A percentile compares a stretch with the other conserved stretches of the same genome.
These are phyloP conservation scores for Archaeoteleia sp. DNA, from an alignment of 2,888 invertebrate species.

Conservation along the genomic window DNA sequence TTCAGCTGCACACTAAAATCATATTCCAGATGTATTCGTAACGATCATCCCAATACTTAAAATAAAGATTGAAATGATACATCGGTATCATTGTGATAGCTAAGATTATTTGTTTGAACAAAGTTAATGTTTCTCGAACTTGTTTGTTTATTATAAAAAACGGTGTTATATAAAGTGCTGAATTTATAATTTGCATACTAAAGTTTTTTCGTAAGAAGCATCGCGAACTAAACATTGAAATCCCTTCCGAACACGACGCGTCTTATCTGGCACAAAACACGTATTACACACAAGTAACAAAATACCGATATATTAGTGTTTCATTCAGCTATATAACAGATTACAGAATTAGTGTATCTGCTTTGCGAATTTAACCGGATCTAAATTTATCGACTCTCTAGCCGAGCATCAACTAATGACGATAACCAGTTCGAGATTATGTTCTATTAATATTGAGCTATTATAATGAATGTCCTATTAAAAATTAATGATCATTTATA, in stretches of 20 bases:
- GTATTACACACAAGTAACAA: constrained; percentile 21
- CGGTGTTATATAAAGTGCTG: too few relatives aligned
- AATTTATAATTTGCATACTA: too few relatives aligned
- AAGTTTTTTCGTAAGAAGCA: constrained; percentile 6
- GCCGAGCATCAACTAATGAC: constrained; percentile 27
- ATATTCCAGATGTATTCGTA: background rate
- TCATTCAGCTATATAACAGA: constrained; percentile 28
- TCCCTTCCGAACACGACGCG: constrained; percentile 10
- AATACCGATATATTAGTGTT: constrained; percentile 24
- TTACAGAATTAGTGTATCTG: constrained; percentile 29
- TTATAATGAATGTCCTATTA: constrained; percentile 13
- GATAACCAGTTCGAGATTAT: constrained; percentile 33
- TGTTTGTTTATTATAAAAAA: too few relatives aligned
- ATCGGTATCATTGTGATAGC: too few relatives aligned
- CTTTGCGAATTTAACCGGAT: constrained; percentile 29
- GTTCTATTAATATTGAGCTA: constrained; percentile 16
- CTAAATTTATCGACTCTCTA: constrained; percentile 40
- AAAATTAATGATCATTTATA: too few relatives aligned
- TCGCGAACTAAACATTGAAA: constrained; percentile 5
- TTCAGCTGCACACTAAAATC: constrained; percentile 3
- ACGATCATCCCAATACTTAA: background rate
- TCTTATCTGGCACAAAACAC: constrained; percentile 18
- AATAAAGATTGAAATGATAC: background rate
- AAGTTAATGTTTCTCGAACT: too few relatives aligned
- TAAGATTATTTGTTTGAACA: too few relatives aligned